phyloP scores from a whole-genome alignment of 2,888 invertebrate genomes.

The Pollenia angustigena region DNA sequence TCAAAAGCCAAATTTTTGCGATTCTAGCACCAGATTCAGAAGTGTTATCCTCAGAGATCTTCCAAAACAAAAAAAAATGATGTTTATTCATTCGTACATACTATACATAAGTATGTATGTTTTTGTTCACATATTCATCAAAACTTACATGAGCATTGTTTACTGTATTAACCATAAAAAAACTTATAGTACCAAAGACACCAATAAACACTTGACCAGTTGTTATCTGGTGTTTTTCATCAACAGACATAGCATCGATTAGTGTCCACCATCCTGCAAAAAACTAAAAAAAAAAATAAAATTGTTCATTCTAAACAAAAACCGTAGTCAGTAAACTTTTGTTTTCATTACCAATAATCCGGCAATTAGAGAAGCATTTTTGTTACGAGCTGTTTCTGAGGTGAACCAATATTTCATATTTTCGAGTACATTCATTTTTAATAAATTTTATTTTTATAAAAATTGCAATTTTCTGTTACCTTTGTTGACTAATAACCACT shows the following conservation, averaged over 20 bases:
- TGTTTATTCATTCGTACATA: neutral
- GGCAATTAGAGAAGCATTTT: constrained; percentile 92
- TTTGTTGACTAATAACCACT: constrained; percentile 44
- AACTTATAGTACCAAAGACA: constrained; percentile 95
- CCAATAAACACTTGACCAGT: constrained; percentile 96
- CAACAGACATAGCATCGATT: constrained; percentile 95
- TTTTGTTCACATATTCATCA: neutral
- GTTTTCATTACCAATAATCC: constrained; percentile 91
- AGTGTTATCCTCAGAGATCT: constrained; percentile 80
- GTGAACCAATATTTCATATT: constrained; percentile 92
- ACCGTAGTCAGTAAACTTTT: neutral
- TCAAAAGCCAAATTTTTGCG: constrained; percentile 96
- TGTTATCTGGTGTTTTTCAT: constrained; percentile 88
- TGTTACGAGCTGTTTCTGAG: constrained; percentile 94
- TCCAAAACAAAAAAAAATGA: constrained; percentile 2
- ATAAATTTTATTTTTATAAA: neutral
- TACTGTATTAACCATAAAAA: constrained; percentile 98
- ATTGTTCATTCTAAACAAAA: neutral
- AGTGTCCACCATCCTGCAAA: constrained; percentile 99
- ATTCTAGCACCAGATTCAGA: constrained; percentile 91
- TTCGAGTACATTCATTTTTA: constrained; percentile 88
- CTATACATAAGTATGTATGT: neutral
- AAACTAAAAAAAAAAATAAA: constrained; percentile 87
- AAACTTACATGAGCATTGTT: constrained; percentile 93
- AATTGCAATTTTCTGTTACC: constrained; percentile 14